Base-by-base conservation (phyloP, 2,888 invertebrate genomes). In the Zygaena filipendulae region DNA sequence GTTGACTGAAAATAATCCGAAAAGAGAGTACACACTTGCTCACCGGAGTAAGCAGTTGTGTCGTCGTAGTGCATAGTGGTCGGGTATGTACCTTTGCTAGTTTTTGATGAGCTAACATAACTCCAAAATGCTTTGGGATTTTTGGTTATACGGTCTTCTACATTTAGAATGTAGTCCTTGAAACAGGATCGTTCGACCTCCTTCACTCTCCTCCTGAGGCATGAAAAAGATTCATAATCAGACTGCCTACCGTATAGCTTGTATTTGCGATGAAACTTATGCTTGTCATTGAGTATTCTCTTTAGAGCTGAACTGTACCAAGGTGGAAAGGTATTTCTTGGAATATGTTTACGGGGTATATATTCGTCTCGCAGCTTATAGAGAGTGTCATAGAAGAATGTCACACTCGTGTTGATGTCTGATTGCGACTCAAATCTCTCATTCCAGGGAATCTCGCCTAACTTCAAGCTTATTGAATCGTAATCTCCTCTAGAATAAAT, bases 81-180 rank as follows among this genome's bases (percentile, higher is more conserved):
- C 4, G 43, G 45, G 8, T 41, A 14, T 6, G 37, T 27, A 21
- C 32, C 29, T 4, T 25, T 18, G 3, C 28, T 29, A 12, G 23
- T 34, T 25, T 33, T 38, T 18, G 29, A 35, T n/a, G 31, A 35
- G 28, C 39, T 40, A 2, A 42, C 7, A 19, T 30, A 43, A 1
- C 37, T 22, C 41, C 41, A 43, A 27, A 40, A 39, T 4, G 12
- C 5, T 22, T 36, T 43, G 6, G 43, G 39, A 21, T 38, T 37
- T 33, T n/a, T n/a, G n/a, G n/a, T n/a, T n/a, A n/a, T n/a, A n/a
- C n/a, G n/a, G n/a, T n/a, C n/a, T n/a, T n/a, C n/a, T n/a, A n/a
- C n/a, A n/a, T n/a, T n/a, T n/a, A n/a, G n/a, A n/a, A n/a, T n/a
- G n/a, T n/a, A n/a, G n/a, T n/a, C n/a, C n/a, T n/a, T n/a, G n/a